Conservation (phyloP, 2,888 invertebrate species). For the Patella caerulea region DNA sequence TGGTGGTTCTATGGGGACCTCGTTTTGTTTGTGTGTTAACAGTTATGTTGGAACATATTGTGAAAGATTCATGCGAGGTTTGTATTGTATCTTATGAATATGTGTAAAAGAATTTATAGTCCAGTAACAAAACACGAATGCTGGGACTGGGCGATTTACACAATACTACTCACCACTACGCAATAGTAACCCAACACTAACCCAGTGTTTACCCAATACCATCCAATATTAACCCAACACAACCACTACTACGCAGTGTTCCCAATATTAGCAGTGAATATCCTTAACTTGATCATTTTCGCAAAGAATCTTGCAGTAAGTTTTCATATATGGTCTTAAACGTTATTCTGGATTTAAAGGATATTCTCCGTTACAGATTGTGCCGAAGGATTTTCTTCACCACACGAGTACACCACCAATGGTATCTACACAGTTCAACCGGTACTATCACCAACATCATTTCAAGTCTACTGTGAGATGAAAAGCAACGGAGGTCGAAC, state of each 20-base stretch:
- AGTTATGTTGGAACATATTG: neutral
- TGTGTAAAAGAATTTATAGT: too few relatives aligned
- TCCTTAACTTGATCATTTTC: too few relatives aligned
- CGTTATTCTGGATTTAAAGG: neutral
- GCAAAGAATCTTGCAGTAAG: neutral
- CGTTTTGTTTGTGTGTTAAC: neutral
- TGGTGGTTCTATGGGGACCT: neutral
- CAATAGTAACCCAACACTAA: too few relatives aligned
- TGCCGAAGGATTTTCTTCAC: neutral
- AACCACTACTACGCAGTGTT: too few relatives aligned
- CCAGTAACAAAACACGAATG: too few relatives aligned
- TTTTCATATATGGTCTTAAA: neutral
- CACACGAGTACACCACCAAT: neutral
- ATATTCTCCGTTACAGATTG: neutral
- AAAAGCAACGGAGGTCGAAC: neutral
- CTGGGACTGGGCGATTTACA: too few relatives aligned
- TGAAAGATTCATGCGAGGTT: neutral
- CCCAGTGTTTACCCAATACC: too few relatives aligned
- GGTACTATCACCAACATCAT: neutral
- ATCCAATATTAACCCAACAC: too few relatives aligned
- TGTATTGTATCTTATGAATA: neutral
- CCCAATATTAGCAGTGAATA: too few relatives aligned
- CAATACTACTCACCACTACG: too few relatives aligned
- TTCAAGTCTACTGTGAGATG: constrained; percentile 15
- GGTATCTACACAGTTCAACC: constrained; percentile 13